phyloP scores from a whole-genome alignment of 2,888 invertebrate species.

The Isoperla grammatica region DNA sequence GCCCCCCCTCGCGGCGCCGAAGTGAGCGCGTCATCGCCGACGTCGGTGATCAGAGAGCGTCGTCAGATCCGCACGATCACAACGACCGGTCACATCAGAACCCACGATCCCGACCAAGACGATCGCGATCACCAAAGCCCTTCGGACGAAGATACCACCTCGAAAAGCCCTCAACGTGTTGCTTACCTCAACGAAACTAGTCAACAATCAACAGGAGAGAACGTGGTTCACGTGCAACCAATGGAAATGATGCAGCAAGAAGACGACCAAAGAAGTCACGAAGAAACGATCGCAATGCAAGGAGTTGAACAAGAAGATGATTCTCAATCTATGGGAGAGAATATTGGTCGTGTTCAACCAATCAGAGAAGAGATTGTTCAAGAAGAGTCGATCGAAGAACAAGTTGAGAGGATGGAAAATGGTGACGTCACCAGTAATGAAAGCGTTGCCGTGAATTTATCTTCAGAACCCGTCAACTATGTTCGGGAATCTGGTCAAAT shows the following conservation, averaged over 20 bases:
- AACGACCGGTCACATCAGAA: slow-evolving; percentile 29
- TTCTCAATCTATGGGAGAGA: neutral
- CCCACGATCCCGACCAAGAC: slow-evolving; percentile 22
- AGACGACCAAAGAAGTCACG: too few species aligned
- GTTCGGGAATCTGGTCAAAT: too few species aligned
- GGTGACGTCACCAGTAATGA: neutral
- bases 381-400: slow-evolving; percentile 9
- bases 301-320: neutral
- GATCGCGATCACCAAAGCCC: slow-evolving; percentile 8
- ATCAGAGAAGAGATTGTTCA: slow-evolving; percentile 1
- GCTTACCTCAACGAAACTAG: neutral
- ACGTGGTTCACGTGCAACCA: neutral
- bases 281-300: too few species aligned
- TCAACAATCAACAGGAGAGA: neutral
- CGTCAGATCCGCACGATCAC: slow-evolving; percentile 14
- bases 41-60: neutral
- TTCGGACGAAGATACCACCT: neutral
- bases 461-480: neutral
- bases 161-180: neutral
- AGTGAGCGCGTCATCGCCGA: neutral
- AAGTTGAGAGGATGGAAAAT: slow-evolving; percentile 10
- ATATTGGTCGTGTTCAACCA: neutral
- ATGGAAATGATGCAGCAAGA: neutral
- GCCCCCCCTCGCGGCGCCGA: neutral
- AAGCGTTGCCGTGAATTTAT: neutral